Base-by-base conservation (phyloP, 1,140 invertebrate species). In the Bombus sylvicola region DNA sequence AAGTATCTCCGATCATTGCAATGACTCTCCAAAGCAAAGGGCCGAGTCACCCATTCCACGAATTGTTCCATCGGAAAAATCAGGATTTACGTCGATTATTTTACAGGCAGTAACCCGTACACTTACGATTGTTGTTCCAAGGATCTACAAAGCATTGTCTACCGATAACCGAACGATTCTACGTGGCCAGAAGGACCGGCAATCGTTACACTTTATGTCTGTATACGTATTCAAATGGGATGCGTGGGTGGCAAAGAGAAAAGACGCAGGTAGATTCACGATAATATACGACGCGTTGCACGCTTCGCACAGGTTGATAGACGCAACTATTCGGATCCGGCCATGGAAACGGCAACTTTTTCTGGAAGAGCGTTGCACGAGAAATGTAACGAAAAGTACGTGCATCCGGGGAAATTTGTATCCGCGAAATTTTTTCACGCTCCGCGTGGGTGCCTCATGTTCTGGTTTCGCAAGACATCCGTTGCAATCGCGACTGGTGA, bases 231-330 rank as follows among this genome's bases (percentile, higher is more conserved):
- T 89, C 81, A 86, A 77, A 90, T 85, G 88, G 82, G 64, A 25
- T 37, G 88, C 83, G 89, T 90, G 88, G 89, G 88, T 83, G 75
- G 76, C 34, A 66, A 62, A 78, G 79, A 85, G 86, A 86, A 90
- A 90, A 90, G 88, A 86, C 74, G 79, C 89, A 89, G 89, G 88
- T 90, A 89, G 89, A 87, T 85, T 68, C 88, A 28, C 81, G 78
- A 66, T 78, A 82, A 84, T 82, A 85, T 85, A 89, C 76, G 53
- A 68, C 59, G 69, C 34, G 59, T 43, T 62, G 47, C 18, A 15
- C 39, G 25, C 43, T 72, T 82, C 57, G 75, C 71, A 64, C 74
- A 89, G 82, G 86, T 90, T 87, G 79, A 85, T 66, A 77, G 69
- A 59, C 66, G 84, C 47, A 25, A 71, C 75, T 88, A 86, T 83